phyloP scores from a whole-genome alignment of 30 jellyfish, hydroid and myxozoan species.

The Aurelia coerulea region DNA sequence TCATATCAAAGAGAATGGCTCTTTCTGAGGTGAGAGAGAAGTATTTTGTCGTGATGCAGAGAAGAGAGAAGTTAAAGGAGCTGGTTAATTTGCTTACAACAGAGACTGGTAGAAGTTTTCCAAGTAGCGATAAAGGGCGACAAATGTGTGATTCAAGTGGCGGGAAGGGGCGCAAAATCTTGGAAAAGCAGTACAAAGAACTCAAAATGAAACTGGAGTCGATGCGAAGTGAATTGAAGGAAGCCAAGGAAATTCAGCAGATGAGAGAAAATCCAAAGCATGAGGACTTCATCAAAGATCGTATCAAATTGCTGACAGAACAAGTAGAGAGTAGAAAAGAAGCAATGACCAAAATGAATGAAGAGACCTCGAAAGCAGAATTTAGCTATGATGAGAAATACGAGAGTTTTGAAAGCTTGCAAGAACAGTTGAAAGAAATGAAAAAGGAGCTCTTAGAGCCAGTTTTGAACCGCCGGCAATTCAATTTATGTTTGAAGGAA shows the following conservation, averaged over 20 bases:
- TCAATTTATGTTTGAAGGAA: slow-evolving; percentile 57
- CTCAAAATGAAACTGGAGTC: neutral
- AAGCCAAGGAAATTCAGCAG: slow-evolving; percentile 9
- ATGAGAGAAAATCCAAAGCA: slow-evolving; percentile 27
- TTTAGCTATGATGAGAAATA: slow-evolving; percentile 19
- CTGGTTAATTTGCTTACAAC: slow-evolving; percentile 8
- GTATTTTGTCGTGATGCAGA: slow-evolving; percentile 1
- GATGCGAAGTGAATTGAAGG: slow-evolving; percentile 2
- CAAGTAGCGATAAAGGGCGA: neutral
- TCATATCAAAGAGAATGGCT: neutral
- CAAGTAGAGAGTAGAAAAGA: slow-evolving; percentile 30
- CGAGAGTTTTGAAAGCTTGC: slow-evolving; percentile 13
- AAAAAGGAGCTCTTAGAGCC: slow-evolving; percentile 58
- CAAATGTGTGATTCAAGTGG: neutral
- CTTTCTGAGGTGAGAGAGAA: neutral
- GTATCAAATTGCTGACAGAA: slow-evolving; percentile 32
- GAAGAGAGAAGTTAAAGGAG: slow-evolving; percentile 21
- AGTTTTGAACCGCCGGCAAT: slow-evolving; percentile 48
- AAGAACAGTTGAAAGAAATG: slow-evolving; percentile 34
- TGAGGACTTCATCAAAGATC: slow-evolving; percentile 59
- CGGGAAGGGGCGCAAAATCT: slow-evolving; percentile 6
- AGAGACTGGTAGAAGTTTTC: neutral
- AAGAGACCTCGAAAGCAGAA: slow-evolving; percentile 12
- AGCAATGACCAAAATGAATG: slow-evolving; percentile 35
- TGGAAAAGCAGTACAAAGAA: neutral